Conservation (phyloP, 2,888 invertebrate species). For the Aleiodes alternator region DNA sequence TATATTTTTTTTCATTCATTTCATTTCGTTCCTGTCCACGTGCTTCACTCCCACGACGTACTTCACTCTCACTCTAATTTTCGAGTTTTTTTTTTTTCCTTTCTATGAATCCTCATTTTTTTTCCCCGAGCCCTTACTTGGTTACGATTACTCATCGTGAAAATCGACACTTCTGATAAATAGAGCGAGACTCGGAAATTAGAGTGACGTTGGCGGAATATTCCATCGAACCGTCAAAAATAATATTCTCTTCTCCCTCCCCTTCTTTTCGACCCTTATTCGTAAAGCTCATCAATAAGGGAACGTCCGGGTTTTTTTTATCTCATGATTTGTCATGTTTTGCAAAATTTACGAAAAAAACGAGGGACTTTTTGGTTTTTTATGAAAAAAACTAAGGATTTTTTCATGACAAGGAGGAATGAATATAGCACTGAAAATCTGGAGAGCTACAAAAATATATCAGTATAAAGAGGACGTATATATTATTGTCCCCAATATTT, state of each 20-base stretch:
- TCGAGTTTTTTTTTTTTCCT: background rate
- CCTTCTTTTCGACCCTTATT: background rate
- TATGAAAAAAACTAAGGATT: too few species aligned
- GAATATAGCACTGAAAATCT: too few species aligned
- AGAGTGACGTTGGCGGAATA: constrained; percentile 52
- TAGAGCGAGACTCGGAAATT: constrained; percentile 49
- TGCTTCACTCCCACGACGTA: constrained; percentile 44
- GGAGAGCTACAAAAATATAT: too few species aligned
- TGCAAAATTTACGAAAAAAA: too few species aligned
- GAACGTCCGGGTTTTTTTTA: constrained; percentile 8
- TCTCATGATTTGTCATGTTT: too few species aligned
- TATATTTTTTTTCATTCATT: constrained; percentile 24
- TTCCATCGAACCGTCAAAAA: constrained; percentile 1
- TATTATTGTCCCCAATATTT: too few species aligned
- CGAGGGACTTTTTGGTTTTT: too few species aligned
- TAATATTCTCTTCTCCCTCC: background rate
- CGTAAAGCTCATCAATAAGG: constrained; percentile 8
- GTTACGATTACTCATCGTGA: constrained; percentile 67
- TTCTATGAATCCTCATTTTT: constrained; percentile 32
- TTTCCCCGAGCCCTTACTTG: constrained; percentile 51
- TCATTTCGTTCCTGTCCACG: constrained; percentile 47
- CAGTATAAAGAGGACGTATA: too few species aligned
- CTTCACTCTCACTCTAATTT: background rate
- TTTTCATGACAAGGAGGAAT: too few species aligned
- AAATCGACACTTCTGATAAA: constrained; percentile 64